A percentile compares a stretch with the other conserved stretches of the same genome.
phyloP scores from a whole-genome alignment of 1,140 invertebrate genomes.

The Drosophila pseudoananassae region DNA sequence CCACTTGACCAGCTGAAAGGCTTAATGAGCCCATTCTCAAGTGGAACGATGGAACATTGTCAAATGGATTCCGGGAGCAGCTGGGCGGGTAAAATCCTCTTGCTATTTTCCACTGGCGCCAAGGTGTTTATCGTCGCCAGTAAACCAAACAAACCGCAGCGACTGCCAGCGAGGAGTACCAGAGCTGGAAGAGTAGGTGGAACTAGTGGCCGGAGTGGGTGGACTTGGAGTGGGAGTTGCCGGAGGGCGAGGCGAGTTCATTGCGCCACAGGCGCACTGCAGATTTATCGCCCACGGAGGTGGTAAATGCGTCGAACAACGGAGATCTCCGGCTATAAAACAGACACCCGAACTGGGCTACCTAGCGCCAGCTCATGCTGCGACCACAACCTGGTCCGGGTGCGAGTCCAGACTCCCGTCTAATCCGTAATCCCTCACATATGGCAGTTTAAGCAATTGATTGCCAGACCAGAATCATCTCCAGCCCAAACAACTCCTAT shows the following conservation, averaged over 20 bases:
- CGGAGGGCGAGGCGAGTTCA: constrained; percentile 55
- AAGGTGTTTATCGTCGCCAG: constrained; percentile 77
- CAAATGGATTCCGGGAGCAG: constrained; percentile 29
- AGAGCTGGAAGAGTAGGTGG: constrained; percentile 7
- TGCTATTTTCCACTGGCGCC: constrained; percentile 56
- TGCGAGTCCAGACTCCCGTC: not conserved
- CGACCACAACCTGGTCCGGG: constrained; percentile 23
- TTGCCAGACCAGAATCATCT: not conserved
- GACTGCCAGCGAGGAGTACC: not conserved
- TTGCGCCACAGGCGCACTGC: constrained; percentile 77
- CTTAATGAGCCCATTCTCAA: constrained; percentile 36
- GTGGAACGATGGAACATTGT: constrained; percentile 33
- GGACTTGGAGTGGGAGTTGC: constrained; percentile 8
- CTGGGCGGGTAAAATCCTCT: constrained; percentile 14
- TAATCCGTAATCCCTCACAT: constrained; percentile 56
- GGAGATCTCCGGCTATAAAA: constrained; percentile 67
- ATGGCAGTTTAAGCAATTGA: constrained; percentile 29
- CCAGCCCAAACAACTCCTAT: not conserved
- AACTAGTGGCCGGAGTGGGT: not conserved
- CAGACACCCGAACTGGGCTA: constrained; percentile 67
- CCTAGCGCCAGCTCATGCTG: constrained; percentile 77
- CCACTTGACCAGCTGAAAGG: constrained; percentile 48
- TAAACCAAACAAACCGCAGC: constrained; percentile 72
- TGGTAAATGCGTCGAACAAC: constrained; percentile 64
- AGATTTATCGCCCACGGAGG: constrained; percentile 82